phyloP scores from a whole-genome alignment of 1,140 invertebrate genomes.

The Lerema accius region DNA sequence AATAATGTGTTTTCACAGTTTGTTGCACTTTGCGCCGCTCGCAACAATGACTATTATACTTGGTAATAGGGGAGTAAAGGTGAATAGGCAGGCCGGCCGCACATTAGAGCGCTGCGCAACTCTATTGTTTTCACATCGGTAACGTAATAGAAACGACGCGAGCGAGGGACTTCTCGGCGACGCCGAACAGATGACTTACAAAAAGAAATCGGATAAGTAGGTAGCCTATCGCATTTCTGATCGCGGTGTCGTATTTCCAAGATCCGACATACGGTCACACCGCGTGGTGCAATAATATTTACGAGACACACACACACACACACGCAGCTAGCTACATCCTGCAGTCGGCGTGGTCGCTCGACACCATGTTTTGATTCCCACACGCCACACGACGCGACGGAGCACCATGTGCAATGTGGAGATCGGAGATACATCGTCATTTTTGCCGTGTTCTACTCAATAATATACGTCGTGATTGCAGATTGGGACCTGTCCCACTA shows the following conservation, averaged over 20 bases:
- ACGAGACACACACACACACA: background rate
- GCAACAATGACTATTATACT: constrained; percentile 41
- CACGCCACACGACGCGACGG: no score
- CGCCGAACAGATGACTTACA: background rate
- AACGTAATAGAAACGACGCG: constrained; percentile 9
- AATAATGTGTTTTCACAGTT: constrained; percentile 34
- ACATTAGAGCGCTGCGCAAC: constrained; percentile 34
- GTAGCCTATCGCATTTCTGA: background rate
- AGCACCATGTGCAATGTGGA: no score
- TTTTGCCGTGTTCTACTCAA: no score
- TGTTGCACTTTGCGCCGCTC: constrained; percentile 26
- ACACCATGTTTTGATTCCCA: no score
- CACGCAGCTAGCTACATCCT: no score
- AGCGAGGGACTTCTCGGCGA: constrained; percentile 8
- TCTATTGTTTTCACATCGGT: constrained; percentile 26
- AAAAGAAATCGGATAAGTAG: background rate
- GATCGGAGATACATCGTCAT: no score
- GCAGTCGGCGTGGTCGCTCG: no score
- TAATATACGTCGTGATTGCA: no score
- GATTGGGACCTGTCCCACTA: no score
- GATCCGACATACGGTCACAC: background rate
- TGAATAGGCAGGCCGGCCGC: constrained; percentile 35
- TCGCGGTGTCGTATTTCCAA: background rate
- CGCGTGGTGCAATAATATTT: background rate
- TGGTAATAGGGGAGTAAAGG: constrained; percentile 46